Evolutionary conservation across 2,888 invertebrate genomes (phyloP).

Genomic region (Rhodophaea formosa): DNA sequence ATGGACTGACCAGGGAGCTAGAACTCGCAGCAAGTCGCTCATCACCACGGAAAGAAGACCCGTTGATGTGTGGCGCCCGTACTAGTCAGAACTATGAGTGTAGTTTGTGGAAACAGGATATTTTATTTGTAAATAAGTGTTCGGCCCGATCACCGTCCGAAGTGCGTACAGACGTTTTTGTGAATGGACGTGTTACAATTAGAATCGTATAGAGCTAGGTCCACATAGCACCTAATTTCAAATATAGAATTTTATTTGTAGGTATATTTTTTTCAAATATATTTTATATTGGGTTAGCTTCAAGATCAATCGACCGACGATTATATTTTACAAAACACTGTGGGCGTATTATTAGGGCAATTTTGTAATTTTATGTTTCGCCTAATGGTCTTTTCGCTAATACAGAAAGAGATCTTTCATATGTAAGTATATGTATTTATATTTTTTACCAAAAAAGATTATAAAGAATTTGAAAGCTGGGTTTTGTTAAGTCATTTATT

Average conservation of each 20-base stretch:
- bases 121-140: conserved; percentile 31
- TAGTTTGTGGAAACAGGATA: conserved; percentile 31
- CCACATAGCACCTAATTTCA: conserved; percentile 16
- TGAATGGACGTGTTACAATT: conserved; percentile 35
- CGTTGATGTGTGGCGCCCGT: conserved; percentile 90
- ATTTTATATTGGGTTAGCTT: too few species aligned
- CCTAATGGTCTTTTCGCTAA: background rate
- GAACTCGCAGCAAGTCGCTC: conserved; percentile 69
- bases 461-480: too few species aligned
- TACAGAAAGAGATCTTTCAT: too few species aligned
- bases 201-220: conserved; percentile 27
- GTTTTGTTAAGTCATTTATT: too few species aligned
- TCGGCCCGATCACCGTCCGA: conserved; percentile 57
- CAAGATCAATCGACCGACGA: too few species aligned
- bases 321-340: too few species aligned
- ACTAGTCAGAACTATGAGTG: conserved; percentile 60
- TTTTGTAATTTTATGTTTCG: background rate
- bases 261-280: too few species aligned
- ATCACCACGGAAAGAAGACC: conserved; percentile 74
- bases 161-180: conserved; percentile 38
- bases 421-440: too few species aligned
- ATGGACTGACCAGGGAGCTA: conserved; percentile 68
- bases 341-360: background rate
- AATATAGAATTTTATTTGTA: background rate
- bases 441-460: too few species aligned